These are phyloP conservation scores for Drosophila ercepeae DNA, from an alignment of 1,140 invertebrate species.

Conservation along the genomic window DNA sequence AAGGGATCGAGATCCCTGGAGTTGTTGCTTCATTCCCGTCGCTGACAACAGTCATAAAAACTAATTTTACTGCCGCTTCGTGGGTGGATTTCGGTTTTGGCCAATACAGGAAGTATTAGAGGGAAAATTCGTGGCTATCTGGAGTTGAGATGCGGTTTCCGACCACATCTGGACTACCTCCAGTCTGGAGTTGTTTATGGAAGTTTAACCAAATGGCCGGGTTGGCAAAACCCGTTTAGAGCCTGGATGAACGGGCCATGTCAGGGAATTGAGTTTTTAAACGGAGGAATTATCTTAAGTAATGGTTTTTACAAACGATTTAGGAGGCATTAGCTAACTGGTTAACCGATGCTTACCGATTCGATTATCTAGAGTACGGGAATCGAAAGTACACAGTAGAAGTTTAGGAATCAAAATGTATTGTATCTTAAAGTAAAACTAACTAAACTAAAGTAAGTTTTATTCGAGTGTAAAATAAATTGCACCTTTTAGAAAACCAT, in stretches of 20 bases:
- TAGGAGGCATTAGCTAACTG: constrained; percentile 26
- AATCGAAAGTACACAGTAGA: background rate
- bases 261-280: constrained; percentile 35
- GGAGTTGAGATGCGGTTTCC: constrained; percentile 22
- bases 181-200: constrained; percentile 43
- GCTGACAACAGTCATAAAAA: constrained; percentile 72
- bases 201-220: constrained; percentile 31
- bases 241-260: constrained; percentile 23
- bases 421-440: too few relatives aligned
- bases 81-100: constrained; percentile 35
- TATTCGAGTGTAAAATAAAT: background rate
- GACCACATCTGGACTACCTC: constrained; percentile 1
- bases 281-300: constrained; percentile 37
- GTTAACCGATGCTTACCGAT: constrained; percentile 21
- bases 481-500: constrained; percentile 6
- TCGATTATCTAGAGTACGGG: constrained; percentile 23
- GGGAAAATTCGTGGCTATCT: constrained; percentile 34
- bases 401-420: too few relatives aligned
- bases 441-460: too few relatives aligned
- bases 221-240: constrained; percentile 28
- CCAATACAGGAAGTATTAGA: constrained; percentile 41
- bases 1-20: constrained; percentile 22
- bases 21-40: constrained; percentile 23
- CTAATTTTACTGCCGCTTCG: constrained; percentile 57
- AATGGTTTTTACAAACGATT: constrained; percentile 33